phyloP scores from a whole-genome alignment of 2,888 invertebrate genomes.

The Micoletzkya japonica region DNA sequence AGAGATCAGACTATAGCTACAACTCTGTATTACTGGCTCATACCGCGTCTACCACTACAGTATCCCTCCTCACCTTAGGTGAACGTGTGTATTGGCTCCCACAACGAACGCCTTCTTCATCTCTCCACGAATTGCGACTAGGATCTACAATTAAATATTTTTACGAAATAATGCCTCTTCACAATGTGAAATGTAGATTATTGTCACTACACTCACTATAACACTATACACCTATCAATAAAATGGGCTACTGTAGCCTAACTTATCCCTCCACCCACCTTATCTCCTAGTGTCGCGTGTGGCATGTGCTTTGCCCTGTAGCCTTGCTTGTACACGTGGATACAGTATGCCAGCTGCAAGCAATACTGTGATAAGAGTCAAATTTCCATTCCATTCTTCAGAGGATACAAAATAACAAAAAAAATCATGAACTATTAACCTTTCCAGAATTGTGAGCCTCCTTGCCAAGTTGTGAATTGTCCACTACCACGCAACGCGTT shows the following conservation, averaged over 20 bases:
- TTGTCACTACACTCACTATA: neutral
- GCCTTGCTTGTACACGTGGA: conserved; percentile 87
- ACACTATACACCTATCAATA: neutral
- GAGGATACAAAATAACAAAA: neutral
- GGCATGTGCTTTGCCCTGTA: conserved; percentile 59
- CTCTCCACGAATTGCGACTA: conserved; percentile 62
- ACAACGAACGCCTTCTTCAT: conserved; percentile 61
- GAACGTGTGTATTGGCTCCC: conserved; percentile 58
- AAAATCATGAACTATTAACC: neutral
- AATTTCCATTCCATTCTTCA: too few relatives aligned
- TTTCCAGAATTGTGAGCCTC: conserved; percentile 86
- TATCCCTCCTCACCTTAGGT: conserved; percentile 23
- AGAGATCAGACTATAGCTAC: conserved; percentile 28
- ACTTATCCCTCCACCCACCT: conserved; percentile 35
- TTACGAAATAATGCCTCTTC: too few relatives aligned
- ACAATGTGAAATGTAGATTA: neutral
- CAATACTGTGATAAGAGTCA: neutral
- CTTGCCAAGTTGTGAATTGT: conserved; percentile 93
- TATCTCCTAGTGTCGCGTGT: conserved; percentile 60
- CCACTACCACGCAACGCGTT: conserved; percentile 75
- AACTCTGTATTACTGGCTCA: neutral
- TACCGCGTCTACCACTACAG: neutral
- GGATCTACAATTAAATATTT: conserved; percentile 41
- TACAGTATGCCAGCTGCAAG: conserved; percentile 84
- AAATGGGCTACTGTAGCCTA: neutral